Conservation (phyloP, 2,888 invertebrate species). For the Orchesellides sinensis region DNA sequence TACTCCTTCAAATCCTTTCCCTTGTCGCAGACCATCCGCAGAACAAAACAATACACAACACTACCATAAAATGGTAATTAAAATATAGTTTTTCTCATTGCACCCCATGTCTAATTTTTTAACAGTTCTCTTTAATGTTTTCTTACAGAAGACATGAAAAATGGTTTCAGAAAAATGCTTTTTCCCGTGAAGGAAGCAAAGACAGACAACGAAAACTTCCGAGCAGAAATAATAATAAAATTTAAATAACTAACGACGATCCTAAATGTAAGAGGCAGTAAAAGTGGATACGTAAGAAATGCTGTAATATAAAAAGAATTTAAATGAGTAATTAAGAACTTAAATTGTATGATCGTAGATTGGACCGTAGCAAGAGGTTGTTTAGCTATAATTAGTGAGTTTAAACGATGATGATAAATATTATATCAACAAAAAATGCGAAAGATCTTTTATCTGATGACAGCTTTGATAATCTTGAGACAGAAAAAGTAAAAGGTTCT, state of each 20-base stretch:
- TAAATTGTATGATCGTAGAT: not conserved
- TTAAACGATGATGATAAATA: conserved; percentile 7
- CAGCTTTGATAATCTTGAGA: conserved; percentile 28
- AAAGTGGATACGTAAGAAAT: not conserved
- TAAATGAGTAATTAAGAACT: not conserved
- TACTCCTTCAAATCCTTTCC: not conserved
- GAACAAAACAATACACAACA: not conserved
- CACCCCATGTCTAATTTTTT: not conserved
- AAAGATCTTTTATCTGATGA: not conserved
- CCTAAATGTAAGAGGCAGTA: not conserved
- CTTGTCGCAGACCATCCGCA: not conserved
- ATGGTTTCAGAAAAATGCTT: not conserved
- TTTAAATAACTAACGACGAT: not conserved
- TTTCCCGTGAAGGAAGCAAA: conserved; percentile 28
- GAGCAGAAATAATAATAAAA: conserved; percentile 30
- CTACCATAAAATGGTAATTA: not conserved
- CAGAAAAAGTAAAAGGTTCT: not conserved
- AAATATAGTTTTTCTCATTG: not conserved
- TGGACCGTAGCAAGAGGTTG: not conserved
- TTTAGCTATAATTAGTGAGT: too few relatives aligned
- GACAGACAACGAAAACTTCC: conserved; percentile 64
- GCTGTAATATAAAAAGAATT: not conserved
- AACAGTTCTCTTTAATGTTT: not conserved
- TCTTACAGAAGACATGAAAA: not conserved
- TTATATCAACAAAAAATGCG: conserved; percentile 10